Percentiles rank a stretch among this genome's conserved stretches.
phyloP scores from a whole-genome alignment of 2,113 vertebrate species.

The Chaenocephalus aceratus region DNA sequence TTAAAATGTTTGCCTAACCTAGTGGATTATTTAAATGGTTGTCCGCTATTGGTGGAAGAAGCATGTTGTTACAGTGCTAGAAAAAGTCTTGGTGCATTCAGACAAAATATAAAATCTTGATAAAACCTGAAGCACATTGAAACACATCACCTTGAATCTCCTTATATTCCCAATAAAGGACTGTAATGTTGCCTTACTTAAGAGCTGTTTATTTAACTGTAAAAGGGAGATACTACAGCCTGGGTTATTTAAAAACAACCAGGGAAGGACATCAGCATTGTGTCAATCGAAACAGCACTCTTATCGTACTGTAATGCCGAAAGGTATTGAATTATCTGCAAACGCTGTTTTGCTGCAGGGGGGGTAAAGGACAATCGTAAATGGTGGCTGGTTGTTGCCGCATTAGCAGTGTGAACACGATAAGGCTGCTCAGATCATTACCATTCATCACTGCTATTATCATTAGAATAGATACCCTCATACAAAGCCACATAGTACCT shows the following conservation, averaged over 20 bases:
- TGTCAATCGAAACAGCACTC: conserved; percentile 22
- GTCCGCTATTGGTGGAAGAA: background rate
- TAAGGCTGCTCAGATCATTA: conserved; percentile 47
- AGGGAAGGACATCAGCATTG: conserved; percentile 34
- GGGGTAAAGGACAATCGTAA: conserved; percentile 25
- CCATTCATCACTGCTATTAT: conserved; percentile 53
- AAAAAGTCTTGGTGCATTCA: background rate
- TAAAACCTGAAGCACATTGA: background rate
- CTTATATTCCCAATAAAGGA: background rate
- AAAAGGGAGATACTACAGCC: background rate
- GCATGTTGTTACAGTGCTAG: background rate
- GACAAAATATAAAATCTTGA: background rate
- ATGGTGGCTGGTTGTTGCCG: conserved; percentile 20
- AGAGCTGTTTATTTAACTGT: conserved; percentile 15
- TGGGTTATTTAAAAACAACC: conserved; percentile 1
- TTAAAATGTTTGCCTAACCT: background rate
- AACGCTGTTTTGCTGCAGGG: conserved; percentile 22
- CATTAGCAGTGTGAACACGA: conserved; percentile 29
- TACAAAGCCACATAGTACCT: conserved; percentile 33
- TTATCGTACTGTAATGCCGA: conserved; percentile 29
- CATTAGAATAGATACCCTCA: conserved; percentile 34
- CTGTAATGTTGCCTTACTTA: background rate
- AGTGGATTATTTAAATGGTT: background rate
- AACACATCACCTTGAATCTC: background rate
- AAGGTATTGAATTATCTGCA: conserved; percentile 57